phyloP scores from a whole-genome alignment of 2,888 invertebrate species.

The Hydrotaea cyrtoneurina region DNA sequence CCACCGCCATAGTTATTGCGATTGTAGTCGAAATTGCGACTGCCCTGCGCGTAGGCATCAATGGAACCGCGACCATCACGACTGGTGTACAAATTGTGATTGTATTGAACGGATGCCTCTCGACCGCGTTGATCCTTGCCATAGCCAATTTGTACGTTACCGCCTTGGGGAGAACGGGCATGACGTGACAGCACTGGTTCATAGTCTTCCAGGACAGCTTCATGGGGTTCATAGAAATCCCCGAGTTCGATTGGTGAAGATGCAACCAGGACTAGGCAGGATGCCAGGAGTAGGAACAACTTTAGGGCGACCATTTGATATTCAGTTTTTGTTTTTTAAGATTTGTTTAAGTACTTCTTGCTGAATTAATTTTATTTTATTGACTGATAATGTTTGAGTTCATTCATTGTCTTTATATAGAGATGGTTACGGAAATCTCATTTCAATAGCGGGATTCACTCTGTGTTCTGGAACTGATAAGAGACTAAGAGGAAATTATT shows the following conservation, averaged over 20 bases:
- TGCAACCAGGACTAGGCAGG: background rate
- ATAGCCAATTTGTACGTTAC: constrained; percentile 17
- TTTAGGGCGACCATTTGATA: constrained; percentile 25
- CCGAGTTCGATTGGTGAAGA: background rate
- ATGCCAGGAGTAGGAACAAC: background rate
- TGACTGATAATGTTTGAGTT: background rate
- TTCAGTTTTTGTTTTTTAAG: background rate
- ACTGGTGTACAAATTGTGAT: constrained; percentile 54
- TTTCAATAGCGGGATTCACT: background rate
- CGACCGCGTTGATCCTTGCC: constrained; percentile 38
- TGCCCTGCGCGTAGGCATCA: constrained; percentile 57
- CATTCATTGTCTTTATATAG: background rate
- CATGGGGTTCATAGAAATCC: constrained; percentile 7
- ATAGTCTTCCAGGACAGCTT: background rate
- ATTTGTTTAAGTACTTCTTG: background rate
- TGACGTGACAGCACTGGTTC: background rate
- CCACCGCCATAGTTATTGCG: constrained; percentile 36
- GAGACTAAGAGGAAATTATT: too few relatives aligned
- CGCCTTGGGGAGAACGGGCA: constrained; percentile 28
- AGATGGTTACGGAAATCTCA: background rate
- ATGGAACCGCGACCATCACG: constrained; percentile 40
- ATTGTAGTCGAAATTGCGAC: constrained; percentile 44
- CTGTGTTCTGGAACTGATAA: too few relatives aligned
- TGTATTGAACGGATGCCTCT: background rate
- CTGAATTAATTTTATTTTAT: background rate